Percentiles rank a stretch among this genome's conserved stretches.
Evolutionary conservation across 2,113 vertebrate species (phyloP).

Genomic region (Callospermophilus lateralis): DNA sequence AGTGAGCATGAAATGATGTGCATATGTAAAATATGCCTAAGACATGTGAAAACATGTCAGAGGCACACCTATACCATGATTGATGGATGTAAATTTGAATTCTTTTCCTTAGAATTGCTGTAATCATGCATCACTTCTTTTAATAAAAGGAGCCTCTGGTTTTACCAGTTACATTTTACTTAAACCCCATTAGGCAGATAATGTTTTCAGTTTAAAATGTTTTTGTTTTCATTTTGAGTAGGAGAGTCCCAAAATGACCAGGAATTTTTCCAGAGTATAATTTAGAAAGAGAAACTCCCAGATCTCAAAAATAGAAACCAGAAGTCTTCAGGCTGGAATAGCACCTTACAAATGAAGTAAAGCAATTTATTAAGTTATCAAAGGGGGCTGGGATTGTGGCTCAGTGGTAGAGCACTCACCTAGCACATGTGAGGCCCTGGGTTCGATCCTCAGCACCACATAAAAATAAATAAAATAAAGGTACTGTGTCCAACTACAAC

Average conservation of each 20-base stretch:
- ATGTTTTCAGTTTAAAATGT: conserved; percentile 27
- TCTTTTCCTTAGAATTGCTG: conserved; percentile 49
- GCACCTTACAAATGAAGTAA: conserved; percentile 27
- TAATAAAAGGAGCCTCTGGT: conserved; percentile 33
- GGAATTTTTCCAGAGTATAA: conserved; percentile 43
- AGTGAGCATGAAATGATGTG: not conserved
- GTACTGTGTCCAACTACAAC: too few species aligned
- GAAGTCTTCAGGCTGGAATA: not conserved
- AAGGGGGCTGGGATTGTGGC: not conserved
- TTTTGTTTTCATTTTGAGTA: conserved; percentile 43
- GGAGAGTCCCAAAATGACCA: not conserved
- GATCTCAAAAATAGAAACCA: conserved; percentile 24
- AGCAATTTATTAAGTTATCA: not conserved
- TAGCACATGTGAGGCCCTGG: too few species aligned
- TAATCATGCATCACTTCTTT: conserved; percentile 50
- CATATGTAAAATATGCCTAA: not conserved
- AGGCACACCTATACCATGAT: conserved; percentile 42
- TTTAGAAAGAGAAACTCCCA: conserved; percentile 59
- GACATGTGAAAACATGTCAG: not conserved
- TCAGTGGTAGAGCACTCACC: too few species aligned
- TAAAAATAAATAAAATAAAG: too few species aligned
- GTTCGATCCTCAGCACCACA: too few species aligned
- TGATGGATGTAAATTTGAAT: not conserved
- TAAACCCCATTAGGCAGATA: not conserved
- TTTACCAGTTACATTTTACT: conserved; percentile 59